Evolutionary conservation across 2,888 invertebrate species (phyloP).

Genomic region (Coelopa pilipes): DNA sequence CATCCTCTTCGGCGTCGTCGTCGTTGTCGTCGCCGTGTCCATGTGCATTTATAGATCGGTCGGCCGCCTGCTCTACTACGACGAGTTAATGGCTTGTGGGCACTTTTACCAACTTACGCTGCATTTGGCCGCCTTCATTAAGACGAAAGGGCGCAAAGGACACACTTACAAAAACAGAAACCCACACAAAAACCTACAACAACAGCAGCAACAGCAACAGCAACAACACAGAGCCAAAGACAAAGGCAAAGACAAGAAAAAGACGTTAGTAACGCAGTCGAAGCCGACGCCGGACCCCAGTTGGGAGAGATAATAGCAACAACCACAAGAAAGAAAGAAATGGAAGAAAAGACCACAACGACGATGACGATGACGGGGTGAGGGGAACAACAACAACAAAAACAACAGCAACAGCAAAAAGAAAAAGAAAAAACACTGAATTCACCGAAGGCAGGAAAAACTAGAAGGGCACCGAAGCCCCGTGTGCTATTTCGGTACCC

Average conservation of each 20-base stretch:
- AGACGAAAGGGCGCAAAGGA: conserved; percentile 10
- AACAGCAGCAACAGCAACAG: neutral
- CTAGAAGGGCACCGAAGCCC: conserved; percentile 18
- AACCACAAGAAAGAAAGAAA: neutral
- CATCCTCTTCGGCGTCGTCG: neutral
- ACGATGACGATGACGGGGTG: neutral
- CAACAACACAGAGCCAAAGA: neutral
- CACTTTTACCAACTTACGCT: conserved; percentile 42
- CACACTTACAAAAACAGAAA: neutral
- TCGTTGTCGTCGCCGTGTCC: conserved; percentile 2
- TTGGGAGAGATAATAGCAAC: neutral
- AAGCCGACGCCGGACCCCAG: neutral
- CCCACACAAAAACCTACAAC: too few relatives aligned
- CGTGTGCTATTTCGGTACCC: conserved; percentile 21
- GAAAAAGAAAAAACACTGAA: neutral
- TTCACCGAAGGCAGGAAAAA: conserved; percentile 6
- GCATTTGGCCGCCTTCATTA: conserved; percentile 29
- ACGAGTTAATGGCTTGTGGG: conserved; percentile 63
- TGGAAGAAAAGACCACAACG: neutral
- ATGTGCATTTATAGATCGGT: conserved; percentile 26
- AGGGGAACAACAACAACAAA: neutral
- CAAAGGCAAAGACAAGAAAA: neutral
- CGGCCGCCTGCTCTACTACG: conserved; percentile 41
- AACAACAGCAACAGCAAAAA: neutral
- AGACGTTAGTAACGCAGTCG: neutral